Evolutionary conservation across 2,888 invertebrate genomes (phyloP).

Genomic region (Hipparchia semele): DNA sequence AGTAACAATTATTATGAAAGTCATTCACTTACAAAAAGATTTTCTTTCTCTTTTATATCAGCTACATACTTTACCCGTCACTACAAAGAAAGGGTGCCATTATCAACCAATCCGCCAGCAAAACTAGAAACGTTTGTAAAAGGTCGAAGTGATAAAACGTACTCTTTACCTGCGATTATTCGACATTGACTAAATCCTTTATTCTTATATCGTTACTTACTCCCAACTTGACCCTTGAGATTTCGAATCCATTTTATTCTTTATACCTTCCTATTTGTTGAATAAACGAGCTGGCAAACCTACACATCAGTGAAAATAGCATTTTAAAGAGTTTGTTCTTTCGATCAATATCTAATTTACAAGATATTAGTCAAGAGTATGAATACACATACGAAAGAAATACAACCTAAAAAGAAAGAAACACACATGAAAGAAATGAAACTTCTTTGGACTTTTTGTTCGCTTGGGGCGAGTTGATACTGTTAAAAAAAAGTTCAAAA

Average conservation of each 20-base stretch:
- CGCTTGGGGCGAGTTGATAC: too few relatives aligned
- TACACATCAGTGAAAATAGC: not conserved
- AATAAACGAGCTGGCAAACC: not conserved
- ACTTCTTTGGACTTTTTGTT: too few relatives aligned
- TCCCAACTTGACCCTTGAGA: constrained; percentile 28
- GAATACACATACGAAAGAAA: too few relatives aligned
- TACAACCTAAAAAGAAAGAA: too few relatives aligned
- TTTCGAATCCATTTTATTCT: constrained; percentile 19
- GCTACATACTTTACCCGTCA: not conserved
- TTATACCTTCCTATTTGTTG: constrained; percentile 17
- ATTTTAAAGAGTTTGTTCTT: not conserved
- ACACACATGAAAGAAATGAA: too few relatives aligned
- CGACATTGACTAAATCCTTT: constrained; percentile 23
- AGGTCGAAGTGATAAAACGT: constrained; percentile 30
- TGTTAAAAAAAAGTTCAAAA: too few relatives aligned
- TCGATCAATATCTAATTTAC: too few relatives aligned
- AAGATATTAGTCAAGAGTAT: too few relatives aligned
- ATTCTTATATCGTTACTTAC: constrained; percentile 30
- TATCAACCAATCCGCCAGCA: constrained; percentile 18
- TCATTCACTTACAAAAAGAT: not conserved
- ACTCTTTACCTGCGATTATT: constrained; percentile 32
- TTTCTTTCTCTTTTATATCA: not conserved
- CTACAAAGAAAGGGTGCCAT: not conserved
- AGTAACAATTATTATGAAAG: not conserved
- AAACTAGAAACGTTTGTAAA: constrained; percentile 26